Conservation (phyloP, 2,888 invertebrate genomes). For the Mesorhabditis spiculigera region DNA sequence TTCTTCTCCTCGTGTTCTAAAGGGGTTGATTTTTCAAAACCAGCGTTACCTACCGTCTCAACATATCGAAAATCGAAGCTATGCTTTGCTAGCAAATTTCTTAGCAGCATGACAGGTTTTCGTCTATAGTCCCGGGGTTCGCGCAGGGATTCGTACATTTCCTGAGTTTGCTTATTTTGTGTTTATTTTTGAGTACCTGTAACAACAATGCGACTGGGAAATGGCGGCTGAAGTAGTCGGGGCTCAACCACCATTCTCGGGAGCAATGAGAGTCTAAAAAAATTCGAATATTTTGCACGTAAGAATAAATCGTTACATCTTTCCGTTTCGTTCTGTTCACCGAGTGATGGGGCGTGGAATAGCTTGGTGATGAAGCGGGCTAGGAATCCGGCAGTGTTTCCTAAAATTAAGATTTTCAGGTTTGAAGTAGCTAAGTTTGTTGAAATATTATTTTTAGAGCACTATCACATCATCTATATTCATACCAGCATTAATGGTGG, state of each 20-base stretch:
- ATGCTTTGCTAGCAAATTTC: conserved; percentile 87
- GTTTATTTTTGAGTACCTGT: conserved; percentile 17
- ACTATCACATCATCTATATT: not conserved
- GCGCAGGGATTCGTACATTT: conserved; percentile 80
- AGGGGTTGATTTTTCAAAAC: conserved; percentile 9
- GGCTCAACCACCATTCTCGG: conserved; percentile 66
- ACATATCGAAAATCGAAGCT: conserved; percentile 86
- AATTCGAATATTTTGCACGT: not conserved
- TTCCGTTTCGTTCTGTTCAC: conserved; percentile 39
- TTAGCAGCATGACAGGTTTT: conserved; percentile 74
- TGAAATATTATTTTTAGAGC: not conserved
- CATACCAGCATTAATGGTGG: not conserved
- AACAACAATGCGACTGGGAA: conserved; percentile 79
- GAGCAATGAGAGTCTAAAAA: conserved; percentile 49
- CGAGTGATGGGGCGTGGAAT: conserved; percentile 30
- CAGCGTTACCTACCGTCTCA: conserved; percentile 66
- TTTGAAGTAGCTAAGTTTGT: conserved; percentile 1
- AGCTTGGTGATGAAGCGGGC: conserved; percentile 45
- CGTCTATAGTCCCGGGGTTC: conserved; percentile 80
- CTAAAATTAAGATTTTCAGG: conserved; percentile 11
- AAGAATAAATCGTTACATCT: conserved; percentile 28
- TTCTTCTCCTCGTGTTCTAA: conserved; percentile 64
- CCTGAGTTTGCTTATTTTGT: conserved; percentile 65
- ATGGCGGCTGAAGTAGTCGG: conserved; percentile 84
- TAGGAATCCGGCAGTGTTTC: conserved; percentile 31